A percentile compares a stretch with the other conserved stretches of the same genome.
These are phyloP conservation scores for Mola mola DNA, from an alignment of 2,113 vertebrate genomes.

Conservation along the genomic window DNA sequence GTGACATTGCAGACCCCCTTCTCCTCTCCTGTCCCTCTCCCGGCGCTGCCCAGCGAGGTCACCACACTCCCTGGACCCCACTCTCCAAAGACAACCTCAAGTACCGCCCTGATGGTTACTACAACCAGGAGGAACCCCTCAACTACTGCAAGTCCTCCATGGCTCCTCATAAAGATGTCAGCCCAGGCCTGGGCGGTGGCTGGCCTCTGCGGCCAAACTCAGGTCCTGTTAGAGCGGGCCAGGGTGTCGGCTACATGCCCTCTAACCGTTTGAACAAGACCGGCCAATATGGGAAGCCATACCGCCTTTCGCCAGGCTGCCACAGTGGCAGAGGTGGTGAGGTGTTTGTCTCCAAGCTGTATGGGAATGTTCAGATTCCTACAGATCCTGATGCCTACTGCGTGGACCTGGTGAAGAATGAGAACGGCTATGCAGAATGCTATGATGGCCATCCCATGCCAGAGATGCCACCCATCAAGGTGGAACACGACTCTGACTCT, in stretches of 20 bases:
- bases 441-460: slow-evolving; percentile 78
- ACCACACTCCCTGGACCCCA: slow-evolving; percentile 81
- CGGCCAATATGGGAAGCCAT: slow-evolving; percentile 80
- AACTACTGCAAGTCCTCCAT: slow-evolving; percentile 80
- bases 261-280: slow-evolving; percentile 76
- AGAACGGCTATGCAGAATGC: slow-evolving; percentile 73
- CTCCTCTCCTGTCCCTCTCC: slow-evolving; percentile 77
- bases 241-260: slow-evolving; percentile 67
- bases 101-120: slow-evolving; percentile 78
- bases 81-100: slow-evolving; percentile 82
- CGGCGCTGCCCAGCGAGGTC: slow-evolving; percentile 73
- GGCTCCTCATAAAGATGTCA: slow-evolving; percentile 75
- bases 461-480: slow-evolving; percentile 89
- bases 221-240: slow-evolving; percentile 64
- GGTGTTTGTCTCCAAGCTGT: slow-evolving; percentile 79
- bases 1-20: slow-evolving; percentile 78
- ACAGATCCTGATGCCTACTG: slow-evolving; percentile 76
- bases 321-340: slow-evolving; percentile 71
- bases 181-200: slow-evolving; percentile 57
- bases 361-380: slow-evolving; percentile 72
- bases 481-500: slow-evolving; percentile 87
- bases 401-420: slow-evolving; percentile 81
- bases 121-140: slow-evolving; percentile 76
- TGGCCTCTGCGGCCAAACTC: slow-evolving; percentile 78
- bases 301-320: slow-evolving; percentile 76